Evolutionary conservation across 2,888 invertebrate species (phyloP).

Genomic region (Protonemura montana): DNA sequence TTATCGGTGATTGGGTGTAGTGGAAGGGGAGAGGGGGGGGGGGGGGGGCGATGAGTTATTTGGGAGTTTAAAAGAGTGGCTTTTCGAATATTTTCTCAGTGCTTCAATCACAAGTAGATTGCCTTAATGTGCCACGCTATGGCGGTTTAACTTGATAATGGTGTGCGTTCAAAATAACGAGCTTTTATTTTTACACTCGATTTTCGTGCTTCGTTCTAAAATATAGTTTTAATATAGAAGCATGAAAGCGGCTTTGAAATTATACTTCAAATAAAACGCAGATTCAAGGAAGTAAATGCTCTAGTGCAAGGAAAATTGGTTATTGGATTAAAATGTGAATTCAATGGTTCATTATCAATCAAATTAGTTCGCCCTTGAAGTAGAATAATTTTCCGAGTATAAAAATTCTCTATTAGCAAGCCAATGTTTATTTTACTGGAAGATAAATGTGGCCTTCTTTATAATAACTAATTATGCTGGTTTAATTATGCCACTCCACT

Average conservation of each 20-base stretch:
- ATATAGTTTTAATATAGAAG: not conserved
- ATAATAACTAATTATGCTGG: not conserved
- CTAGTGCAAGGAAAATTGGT: not conserved
- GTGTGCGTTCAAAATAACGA: not conserved
- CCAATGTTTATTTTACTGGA: not conserved
- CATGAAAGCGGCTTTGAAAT: not conserved
- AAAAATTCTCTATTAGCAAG: not conserved
- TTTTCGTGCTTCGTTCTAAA: not conserved
- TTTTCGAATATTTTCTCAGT: not conserved
- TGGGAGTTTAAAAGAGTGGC: not conserved
- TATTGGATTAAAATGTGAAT: not conserved
- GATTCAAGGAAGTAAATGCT: not conserved
- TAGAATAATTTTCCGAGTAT: not conserved
- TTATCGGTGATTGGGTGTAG: conserved; percentile 8
- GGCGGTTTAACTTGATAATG: not conserved
- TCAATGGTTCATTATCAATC: not conserved
- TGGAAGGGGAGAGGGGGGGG: too few relatives aligned
- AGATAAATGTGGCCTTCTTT: not conserved
- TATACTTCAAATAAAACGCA: not conserved
- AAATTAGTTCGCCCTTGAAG: not conserved
- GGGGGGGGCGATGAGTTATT: not conserved
- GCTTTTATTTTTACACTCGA: not conserved
- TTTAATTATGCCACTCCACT: not conserved
- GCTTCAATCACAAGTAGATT: not conserved
- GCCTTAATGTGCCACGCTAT: not conserved